Evolutionary conservation across 2,888 invertebrate genomes (phyloP), one percentile per base, ranked within the genome.

Genomic region (Temnothorax ravouxi): DNA sequence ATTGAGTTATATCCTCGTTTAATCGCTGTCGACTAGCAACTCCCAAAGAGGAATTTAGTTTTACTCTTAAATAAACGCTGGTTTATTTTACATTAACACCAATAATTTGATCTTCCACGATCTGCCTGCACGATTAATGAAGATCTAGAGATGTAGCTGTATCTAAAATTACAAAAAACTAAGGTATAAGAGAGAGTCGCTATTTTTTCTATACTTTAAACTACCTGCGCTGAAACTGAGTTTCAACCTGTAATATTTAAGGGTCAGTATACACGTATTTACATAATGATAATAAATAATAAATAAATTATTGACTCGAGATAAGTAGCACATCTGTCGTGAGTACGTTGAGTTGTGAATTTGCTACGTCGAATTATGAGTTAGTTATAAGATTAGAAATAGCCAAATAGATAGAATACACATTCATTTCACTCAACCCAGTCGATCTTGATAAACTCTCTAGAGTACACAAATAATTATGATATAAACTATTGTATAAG

Each of bases 271-370:
- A 11, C 25, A 41, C 13, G 1, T 41, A 50, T 18, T 2, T 59
- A 25, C 4, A 59, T 4, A 64, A 66, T 9, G 6, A 29, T 29
- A 29, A 29, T 29, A 29, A 29, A 29, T 29, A 29, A 29, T 29
- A 3, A 29, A 29, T 29, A 3, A 18, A 15, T 76, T 6, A 66
- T n/a, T 76, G 54, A 64, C 44, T 67, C 29, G n/a, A 44, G n/a
- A 67, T 44, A 44, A 54, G 15, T 66, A n/a, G 15, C 21, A n/a
- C 15, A 66, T 67, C n/a, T 67, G 66, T 77, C 29, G 3, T 15
- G 9, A 44, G 0, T 29, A 29, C 3, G 29, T 29, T 29, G 29
- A 29, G 29, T 29, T 67, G 3, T 21, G 5, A 44, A 0, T 56
- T 44, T 29, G 21, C 9, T 3, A 15, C 13, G 6, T 21, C 8